Conservation (phyloP, 2,797 vertebrate genomes). For the Hozukius guyotensis region DNA sequence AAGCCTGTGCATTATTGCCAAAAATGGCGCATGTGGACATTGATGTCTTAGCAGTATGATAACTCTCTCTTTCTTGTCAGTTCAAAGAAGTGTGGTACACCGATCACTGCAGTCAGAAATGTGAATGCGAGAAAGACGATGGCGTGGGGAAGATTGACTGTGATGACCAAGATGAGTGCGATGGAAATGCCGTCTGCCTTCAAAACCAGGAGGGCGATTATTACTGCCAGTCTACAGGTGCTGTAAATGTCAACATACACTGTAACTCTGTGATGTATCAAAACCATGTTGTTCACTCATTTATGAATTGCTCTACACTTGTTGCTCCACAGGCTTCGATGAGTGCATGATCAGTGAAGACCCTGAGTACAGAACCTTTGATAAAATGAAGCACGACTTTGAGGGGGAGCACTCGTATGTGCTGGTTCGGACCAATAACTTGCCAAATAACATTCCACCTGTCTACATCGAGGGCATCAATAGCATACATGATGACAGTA, state of each 20-base stretch:
- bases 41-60: background rate
- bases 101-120: conserved; percentile 79
- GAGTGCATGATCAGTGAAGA: conserved; percentile 79
- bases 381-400: conserved; percentile 81
- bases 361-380: conserved; percentile 85
- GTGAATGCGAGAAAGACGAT: conserved; percentile 75
- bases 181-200: conserved; percentile 74
- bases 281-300: background rate
- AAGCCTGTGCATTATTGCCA: background rate
- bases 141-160: conserved; percentile 71
- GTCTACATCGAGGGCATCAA: conserved; percentile 84
- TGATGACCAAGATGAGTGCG: conserved; percentile 71
- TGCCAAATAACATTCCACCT: conserved; percentile 75
- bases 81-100: conserved; percentile 84
- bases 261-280: background rate
- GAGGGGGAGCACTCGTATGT: conserved; percentile 82
- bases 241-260: conserved; percentile 18
- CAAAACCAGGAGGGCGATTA: conserved; percentile 75
- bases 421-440: conserved; percentile 73
- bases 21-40: background rate
- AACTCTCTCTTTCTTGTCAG: conserved; percentile 53
- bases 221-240: conserved; percentile 81
- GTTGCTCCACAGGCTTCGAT: conserved; percentile 62
- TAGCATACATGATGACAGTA: conserved; percentile 13
- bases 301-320: background rate